Conservation (phyloP, 1,140 invertebrate species). For the Drosophila rhopaloa region DNA sequence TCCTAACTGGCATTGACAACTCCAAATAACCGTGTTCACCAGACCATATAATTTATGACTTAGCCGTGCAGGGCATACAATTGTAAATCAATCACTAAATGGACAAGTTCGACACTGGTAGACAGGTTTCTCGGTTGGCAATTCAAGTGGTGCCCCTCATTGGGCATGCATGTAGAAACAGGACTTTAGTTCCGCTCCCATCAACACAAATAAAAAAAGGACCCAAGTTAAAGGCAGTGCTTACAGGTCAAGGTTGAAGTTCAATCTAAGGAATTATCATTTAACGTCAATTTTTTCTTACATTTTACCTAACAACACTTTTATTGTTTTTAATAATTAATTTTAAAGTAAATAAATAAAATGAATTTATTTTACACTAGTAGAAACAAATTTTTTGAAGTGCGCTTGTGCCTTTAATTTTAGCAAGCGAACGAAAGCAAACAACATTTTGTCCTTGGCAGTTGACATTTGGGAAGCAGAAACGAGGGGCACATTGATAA, state of each 20-base stretch:
- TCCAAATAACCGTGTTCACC: constrained; percentile 16
- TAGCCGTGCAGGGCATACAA: constrained; percentile 28
- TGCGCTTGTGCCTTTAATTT: constrained; percentile 22
- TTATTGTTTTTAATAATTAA: no score
- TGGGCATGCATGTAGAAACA: constrained; percentile 21
- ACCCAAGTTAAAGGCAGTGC: neutral
- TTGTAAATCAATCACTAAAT: constrained; percentile 74
- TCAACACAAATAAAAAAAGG: neutral
- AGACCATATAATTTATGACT: constrained; percentile 53
- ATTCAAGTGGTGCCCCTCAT: constrained; percentile 13
- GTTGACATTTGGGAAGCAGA: constrained; percentile 55
- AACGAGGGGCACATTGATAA: constrained; percentile 14
- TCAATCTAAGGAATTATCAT: no score
- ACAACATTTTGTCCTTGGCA: constrained; percentile 52
- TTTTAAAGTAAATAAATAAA: neutral
- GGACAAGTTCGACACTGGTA: constrained; percentile 31
- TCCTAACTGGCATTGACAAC: constrained; percentile 22
- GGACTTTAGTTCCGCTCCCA: neutral
- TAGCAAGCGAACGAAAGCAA: constrained; percentile 20
- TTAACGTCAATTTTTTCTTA: no score
- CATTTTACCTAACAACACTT: no score
- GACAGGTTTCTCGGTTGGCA: constrained; percentile 25
- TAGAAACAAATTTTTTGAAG: neutral
- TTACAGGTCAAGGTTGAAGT: no score
- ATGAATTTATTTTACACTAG: neutral